phyloP scores from a whole-genome alignment of 2,888 invertebrate genomes.

The Mystacides longicornis region DNA sequence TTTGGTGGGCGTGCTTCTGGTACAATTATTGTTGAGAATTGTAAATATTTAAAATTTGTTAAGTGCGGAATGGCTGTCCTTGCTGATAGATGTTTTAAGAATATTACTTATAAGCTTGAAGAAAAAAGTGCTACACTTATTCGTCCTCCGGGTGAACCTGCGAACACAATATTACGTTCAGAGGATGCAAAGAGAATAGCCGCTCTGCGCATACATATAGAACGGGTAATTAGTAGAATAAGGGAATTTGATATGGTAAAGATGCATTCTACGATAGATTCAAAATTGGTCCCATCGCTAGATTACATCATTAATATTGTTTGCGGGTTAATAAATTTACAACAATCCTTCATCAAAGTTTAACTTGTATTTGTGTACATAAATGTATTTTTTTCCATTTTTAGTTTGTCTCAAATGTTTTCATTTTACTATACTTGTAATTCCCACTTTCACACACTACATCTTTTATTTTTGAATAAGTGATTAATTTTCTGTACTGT shows the following conservation, averaged over 20 bases:
- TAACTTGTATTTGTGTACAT: background rate
- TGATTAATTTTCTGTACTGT: too few species aligned
- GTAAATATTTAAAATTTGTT: background rate
- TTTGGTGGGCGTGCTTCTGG: slow-evolving; percentile 6
- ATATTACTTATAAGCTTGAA: background rate
- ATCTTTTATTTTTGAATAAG: too few species aligned
- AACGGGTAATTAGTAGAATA: slow-evolving; percentile 5
- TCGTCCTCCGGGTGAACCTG: background rate
- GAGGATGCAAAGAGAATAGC: slow-evolving; percentile 5
- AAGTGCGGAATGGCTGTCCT: background rate
- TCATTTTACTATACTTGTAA: too few species aligned
- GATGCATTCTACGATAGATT: background rate
- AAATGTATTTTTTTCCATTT: too few species aligned
- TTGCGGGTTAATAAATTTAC: slow-evolving; percentile 1
- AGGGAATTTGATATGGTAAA: slow-evolving; percentile 7
- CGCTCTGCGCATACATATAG: slow-evolving; percentile 4
- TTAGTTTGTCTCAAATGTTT: too few species aligned
- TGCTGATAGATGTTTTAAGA: slow-evolving; percentile 9
- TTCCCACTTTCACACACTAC: too few species aligned
- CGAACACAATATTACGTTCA: background rate
- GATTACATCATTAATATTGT: slow-evolving; percentile 2
- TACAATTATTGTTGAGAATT: background rate
- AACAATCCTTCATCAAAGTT: background rate
- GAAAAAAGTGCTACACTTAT: background rate
- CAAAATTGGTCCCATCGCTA: background rate